Evolutionary conservation across 2,113 vertebrate species (phyloP), one percentile per base, ranked within the genome.

Genomic region (Xerus inauris): DNA sequence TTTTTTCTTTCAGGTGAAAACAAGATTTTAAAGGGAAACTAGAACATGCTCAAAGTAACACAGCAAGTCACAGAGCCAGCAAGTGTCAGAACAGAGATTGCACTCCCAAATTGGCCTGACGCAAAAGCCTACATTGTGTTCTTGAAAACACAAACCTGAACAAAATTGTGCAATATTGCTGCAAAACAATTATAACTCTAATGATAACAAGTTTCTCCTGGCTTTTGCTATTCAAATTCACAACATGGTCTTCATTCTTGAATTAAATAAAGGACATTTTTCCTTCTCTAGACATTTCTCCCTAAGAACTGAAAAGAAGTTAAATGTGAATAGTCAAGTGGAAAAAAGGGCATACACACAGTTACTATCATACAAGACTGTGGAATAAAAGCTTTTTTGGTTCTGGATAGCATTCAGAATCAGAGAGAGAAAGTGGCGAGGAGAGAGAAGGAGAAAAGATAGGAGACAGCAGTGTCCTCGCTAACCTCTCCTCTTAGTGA

Each of bases 21-120:
- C 24, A 84, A 75, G 42, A 77, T 73, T 92, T 59, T 67, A 75
- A 91, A 89, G 42, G n/a, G 84, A n/a, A 97, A 94, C 9, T 87
- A 59, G 54, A 22, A 62, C 10, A 72, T 82, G 67, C 11, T 95
- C 81, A 40, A 86, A 89, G 8, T 16, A 86, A 77, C 2, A 4
- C 16, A 77, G 14, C n/a, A 77, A 94, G 62, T 47, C 90, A 64
- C 13, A 40, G 76, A 85, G 64, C 3, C 17, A 80, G 64, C 80
- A 91, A 79, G 80, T 42, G 38, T 73, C 54, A 87, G 62, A 69
- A 38, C 20, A 79, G 59, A 89, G 40, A 32, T 54, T 26, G 26
- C 32, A n/a, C 45, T 69, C 9, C 30, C 28, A 38, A 45, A 11
- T 67, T 26, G 8, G 11, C 28, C 19, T 7, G 32, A 82, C 40